Evolutionary conservation across 2,888 invertebrate species (phyloP), one percentile per base, ranked within the genome.

Genomic region (Leptura quadrifasciata): DNA sequence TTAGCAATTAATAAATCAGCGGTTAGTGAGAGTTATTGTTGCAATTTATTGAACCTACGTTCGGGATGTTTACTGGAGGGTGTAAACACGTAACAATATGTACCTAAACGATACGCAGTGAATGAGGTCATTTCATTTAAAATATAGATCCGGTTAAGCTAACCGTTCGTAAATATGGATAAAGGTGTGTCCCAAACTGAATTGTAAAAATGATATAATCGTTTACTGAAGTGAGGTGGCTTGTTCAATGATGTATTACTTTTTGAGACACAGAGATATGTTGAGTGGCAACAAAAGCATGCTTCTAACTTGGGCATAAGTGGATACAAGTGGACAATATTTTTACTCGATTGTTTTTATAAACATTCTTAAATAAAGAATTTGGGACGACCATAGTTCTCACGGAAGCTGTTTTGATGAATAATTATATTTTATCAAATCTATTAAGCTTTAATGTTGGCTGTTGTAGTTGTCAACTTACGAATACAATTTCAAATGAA

Each of bases 281-380:
- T n/a, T n/a, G 47, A 47, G 47, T 47, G 47, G 47, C n/a, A n/a
- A n/a, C 47, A 15, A 47, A n/a, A n/a, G 2, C 47, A n/a, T 47
- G n/a, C 15, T 47, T 47, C 15, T 47, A 47, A 47, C n/a, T 47
- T 47, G n/a, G 39, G n/a, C n/a, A 47, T n/a, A n/a, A 47, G 47
- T 47, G 47, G 47, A 47, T 47, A 47, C 47, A 47, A 47, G 47
- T 47, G 47, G 47, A 47, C 47, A 47, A 47, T 47, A 12, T 47
- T 47, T 47, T 5, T 47, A n/a, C n/a, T 47, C n/a, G 47, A 47
- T 47, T 47, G 47, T 47, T 47, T 47, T 47, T 47, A 47, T n/a
- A 47, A 47, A 47, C 47, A n/a, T 47, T 47, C 3, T 47, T 6
- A 47, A 47, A 47, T 47, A 47, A 47, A 47, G 47, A 47, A 47